Base-by-base conservation (phyloP, 2,888 invertebrate genomes). In the Leucania comma region DNA sequence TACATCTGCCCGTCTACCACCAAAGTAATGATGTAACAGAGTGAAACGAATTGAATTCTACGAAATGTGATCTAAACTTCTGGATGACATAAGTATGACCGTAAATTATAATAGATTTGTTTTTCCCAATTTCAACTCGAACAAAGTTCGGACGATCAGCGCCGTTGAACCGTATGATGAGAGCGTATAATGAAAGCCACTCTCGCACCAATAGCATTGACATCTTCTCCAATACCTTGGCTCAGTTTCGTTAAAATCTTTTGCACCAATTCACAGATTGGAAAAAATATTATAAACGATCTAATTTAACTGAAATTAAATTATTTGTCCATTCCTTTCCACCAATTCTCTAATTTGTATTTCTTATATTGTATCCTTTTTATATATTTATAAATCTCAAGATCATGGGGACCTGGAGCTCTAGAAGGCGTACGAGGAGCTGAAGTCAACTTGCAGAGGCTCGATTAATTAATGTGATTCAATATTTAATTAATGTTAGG, bases 11-110 rank as follows among this genome's bases (percentile, higher is more conserved):
- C 68, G 42, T 50, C 66, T 48, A n/a, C 14, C 20, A 38, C 32
- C 42, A 38, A 24, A 50, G 32, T 32, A 29, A 68, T 72, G 42
- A 57, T 51, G 68, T 35, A 72, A 72, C 56, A 38, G 29, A 75
- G 12, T 64, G 65, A 46, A 72, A 56, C n/a, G 10, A 75, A 56
- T 57, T 57, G 32, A 29, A 72, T 35, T 29, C 14, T 26, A 50
- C 50, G 14, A 67, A 72, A 38, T 53, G 9, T 12, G 14, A n/a
- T 42, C 42, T 42, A 42, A 42, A 42, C 42, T 50, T 50, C 22
- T 50, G 12, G 12, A 12, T n/a, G 50, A 50, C 22, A 50, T 50
- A 22, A 50, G 22, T 12, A 22, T 50, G 50, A 12, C 22, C 22
- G 50, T 50, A 50, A 50, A 50, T 22, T 50, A 17, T 42, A 42